Evolutionary conservation across 2,113 vertebrate genomes (phyloP).

Genomic region (Pithys albifrons): DNA sequence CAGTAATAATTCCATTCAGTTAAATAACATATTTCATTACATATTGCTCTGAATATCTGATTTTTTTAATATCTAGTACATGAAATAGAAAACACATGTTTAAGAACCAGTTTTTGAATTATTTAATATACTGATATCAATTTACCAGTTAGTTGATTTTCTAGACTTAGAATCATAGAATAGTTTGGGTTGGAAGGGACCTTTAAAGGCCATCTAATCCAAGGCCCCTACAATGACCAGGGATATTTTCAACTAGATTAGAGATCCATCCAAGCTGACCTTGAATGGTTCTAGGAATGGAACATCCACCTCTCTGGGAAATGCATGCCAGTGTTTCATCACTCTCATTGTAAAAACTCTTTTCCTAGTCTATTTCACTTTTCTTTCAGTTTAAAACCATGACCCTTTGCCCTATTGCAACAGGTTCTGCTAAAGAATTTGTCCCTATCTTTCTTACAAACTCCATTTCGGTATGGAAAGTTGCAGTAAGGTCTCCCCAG

Average conservation of each 20-base stretch:
- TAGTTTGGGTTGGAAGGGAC: not conserved
- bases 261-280: not conserved
- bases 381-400: not conserved
- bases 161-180: not conserved
- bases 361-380: no score
- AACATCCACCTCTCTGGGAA: not conserved
- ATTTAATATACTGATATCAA: not conserved
- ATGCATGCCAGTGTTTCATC: not conserved
- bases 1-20: not conserved
- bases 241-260: not conserved
- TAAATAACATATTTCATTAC: not conserved
- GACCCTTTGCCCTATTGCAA: no score
- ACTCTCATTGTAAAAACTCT: not conserved
- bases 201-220: not conserved
- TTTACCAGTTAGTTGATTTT: not conserved
- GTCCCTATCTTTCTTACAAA: not conserved
- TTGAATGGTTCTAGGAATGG: not conserved
- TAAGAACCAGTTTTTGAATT: not conserved
- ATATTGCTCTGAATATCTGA: not conserved
- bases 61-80: not conserved
- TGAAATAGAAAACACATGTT: not conserved
- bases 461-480: not conserved
- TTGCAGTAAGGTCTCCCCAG: fast-evolving
- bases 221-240: not conserved
- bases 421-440: not conserved